phyloP scores from a whole-genome alignment of 1,140 invertebrate species.

The Yoshiicerus persimilis region DNA sequence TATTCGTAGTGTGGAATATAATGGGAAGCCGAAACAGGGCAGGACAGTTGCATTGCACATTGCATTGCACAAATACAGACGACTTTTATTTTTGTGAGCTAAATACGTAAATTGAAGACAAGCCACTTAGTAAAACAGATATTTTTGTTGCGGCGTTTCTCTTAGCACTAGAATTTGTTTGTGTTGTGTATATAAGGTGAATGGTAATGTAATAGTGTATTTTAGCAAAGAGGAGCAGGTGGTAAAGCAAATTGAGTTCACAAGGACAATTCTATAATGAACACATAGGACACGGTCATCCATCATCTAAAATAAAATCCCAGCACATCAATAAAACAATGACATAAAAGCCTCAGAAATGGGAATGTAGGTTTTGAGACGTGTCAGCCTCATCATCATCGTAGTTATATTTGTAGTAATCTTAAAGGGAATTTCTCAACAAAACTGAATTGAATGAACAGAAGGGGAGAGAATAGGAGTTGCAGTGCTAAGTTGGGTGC shows the following conservation, averaged over 20 bases:
- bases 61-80: background rate
- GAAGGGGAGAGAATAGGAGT: background rate
- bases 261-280: conserved; percentile 9
- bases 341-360: background rate
- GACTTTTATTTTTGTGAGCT: background rate
- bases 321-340: conserved; percentile 17
- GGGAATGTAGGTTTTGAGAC: conserved; percentile 16
- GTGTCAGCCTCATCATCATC: background rate
- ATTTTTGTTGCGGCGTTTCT: background rate
- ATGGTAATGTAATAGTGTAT: background rate
- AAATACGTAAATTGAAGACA: background rate
- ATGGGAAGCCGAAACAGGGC: background rate
- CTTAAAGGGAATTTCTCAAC: background rate
- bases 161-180: background rate
- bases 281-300: conserved; percentile 16
- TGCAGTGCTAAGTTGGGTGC: background rate
- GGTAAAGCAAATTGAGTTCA: conserved; percentile 7
- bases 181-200: background rate
- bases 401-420: background rate
- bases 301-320: background rate
- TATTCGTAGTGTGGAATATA: too few species aligned
- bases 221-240: background rate
- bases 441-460: background rate
- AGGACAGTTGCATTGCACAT: background rate
- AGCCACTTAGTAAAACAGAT: background rate